These are phyloP conservation scores for Phania funesta DNA, from an alignment of 2,888 invertebrate species.

Conservation along the genomic window DNA sequence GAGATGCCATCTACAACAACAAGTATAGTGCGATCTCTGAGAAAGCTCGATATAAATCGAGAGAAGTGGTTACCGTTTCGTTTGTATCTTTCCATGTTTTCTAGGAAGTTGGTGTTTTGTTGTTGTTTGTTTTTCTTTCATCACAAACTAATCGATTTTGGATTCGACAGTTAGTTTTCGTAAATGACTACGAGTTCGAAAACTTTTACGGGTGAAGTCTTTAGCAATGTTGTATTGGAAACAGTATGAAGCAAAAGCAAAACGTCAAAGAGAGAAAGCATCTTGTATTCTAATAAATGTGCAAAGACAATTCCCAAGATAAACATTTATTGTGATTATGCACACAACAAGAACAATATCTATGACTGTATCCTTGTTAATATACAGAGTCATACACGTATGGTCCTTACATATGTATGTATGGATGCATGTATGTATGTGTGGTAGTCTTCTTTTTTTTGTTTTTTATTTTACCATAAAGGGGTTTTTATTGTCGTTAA, in stretches of 20 bases:
- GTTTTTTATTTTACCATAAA: constrained; percentile 37
- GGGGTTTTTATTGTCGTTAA: constrained; percentile 50
- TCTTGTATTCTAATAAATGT: constrained; percentile 69
- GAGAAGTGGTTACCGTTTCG: no score
- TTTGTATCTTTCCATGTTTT: no score
- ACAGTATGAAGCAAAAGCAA: background rate
- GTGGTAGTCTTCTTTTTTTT: constrained; percentile 14
- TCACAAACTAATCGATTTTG: no score
- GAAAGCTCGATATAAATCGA: no score
- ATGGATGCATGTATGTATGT: background rate
- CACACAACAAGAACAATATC: constrained; percentile 58
- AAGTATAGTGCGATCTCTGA: no score
- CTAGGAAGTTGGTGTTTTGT: no score
- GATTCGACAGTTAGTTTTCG: no score
- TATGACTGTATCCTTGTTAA: background rate
- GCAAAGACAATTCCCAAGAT: constrained; percentile 76
- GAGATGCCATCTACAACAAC: no score
- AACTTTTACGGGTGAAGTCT: constrained; percentile 4
- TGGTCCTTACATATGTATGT: no score
- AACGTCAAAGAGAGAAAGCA: constrained; percentile 32
- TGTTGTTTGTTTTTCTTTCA: no score
- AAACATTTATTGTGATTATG: constrained; percentile 79
- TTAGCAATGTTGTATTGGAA: background rate
- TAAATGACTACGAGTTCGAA: background rate
- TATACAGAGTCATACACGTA: no score